These are phyloP conservation scores for Trissoscelio sp. DNA, from an alignment of 2,888 invertebrate species.

Conservation along the genomic window DNA sequence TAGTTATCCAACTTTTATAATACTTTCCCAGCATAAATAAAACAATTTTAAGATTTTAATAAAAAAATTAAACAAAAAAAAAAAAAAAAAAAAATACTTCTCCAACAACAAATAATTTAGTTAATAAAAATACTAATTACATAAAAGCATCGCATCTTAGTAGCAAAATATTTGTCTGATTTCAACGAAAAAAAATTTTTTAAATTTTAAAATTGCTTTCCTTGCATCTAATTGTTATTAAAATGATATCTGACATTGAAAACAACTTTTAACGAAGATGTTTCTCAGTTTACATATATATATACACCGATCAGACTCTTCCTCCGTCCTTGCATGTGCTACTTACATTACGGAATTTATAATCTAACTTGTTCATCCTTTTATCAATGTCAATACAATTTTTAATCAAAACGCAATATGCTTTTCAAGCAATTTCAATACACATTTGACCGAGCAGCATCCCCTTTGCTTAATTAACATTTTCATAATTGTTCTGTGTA, in stretches of 20 bases:
- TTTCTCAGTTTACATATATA: constrained; percentile 24
- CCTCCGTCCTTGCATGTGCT: constrained; percentile 38
- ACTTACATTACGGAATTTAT: constrained; percentile 46
- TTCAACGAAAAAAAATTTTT: no score
- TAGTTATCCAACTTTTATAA: background rate
- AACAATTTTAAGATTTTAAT: background rate
- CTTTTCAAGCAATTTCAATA: background rate
- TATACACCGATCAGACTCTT: constrained; percentile 30
- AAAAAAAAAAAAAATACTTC: no score
- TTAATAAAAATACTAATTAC: background rate
- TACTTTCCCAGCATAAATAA: background rate
- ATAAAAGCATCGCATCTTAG: background rate
- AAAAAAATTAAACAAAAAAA: no score
- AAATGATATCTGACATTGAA: constrained; percentile 29
- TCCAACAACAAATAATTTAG: no score
- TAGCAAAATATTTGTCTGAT: no score
- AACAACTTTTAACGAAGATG: constrained; percentile 30
- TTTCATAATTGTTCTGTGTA: background rate
- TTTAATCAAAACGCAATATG: background rate
- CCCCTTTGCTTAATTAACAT: background rate
- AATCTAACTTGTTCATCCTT: constrained; percentile 17
- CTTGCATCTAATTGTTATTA: background rate
- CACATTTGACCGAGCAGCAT: background rate
- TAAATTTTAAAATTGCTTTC: background rate
- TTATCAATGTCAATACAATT: constrained; percentile 42